These are phyloP conservation scores for Tachysurus fulvidraco DNA, from an alignment of 2,113 vertebrate genomes.

Conservation along the genomic window DNA sequence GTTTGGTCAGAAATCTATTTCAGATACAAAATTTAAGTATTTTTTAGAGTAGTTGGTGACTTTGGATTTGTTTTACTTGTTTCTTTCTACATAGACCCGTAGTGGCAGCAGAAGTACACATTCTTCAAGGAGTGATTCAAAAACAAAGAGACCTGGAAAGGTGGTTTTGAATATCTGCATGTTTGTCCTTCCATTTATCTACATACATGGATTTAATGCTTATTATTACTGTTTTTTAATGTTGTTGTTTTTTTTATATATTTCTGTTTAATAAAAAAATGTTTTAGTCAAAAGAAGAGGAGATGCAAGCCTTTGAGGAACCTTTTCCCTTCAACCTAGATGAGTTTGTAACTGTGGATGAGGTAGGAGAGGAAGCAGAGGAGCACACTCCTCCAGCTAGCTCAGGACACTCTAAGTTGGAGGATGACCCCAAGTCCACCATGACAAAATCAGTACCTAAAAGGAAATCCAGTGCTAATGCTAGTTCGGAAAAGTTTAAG, in stretches of 20 bases:
- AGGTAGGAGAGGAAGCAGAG: slow-evolving; percentile 76
- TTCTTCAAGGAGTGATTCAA: slow-evolving; percentile 41
- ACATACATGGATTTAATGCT: background rate
- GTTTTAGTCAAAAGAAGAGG: slow-evolving; percentile 39
- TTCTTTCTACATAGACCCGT: slow-evolving; percentile 43
- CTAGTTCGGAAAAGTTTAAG: slow-evolving; percentile 17
- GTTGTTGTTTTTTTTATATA: no score
- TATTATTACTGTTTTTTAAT: background rate
- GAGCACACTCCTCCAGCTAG: background rate
- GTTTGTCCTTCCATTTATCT: background rate
- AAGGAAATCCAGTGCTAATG: background rate
- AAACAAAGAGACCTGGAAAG: slow-evolving; percentile 29
- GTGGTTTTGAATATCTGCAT: slow-evolving; percentile 20
- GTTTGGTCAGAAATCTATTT: background rate
- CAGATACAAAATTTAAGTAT: background rate
- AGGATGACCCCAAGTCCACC: background rate
- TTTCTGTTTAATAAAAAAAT: no score
- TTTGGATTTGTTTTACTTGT: background rate
- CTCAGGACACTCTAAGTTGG: slow-evolving; percentile 59
- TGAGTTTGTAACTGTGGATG: slow-evolving; percentile 87
- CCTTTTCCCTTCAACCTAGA: slow-evolving; percentile 77
- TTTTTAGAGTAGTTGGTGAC: background rate
- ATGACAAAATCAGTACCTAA: background rate
- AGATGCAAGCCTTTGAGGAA: slow-evolving; percentile 12
- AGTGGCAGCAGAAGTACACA: slow-evolving; percentile 40